Conservation (phyloP, 1,140 invertebrate genomes). For the Physella acuta region DNA sequence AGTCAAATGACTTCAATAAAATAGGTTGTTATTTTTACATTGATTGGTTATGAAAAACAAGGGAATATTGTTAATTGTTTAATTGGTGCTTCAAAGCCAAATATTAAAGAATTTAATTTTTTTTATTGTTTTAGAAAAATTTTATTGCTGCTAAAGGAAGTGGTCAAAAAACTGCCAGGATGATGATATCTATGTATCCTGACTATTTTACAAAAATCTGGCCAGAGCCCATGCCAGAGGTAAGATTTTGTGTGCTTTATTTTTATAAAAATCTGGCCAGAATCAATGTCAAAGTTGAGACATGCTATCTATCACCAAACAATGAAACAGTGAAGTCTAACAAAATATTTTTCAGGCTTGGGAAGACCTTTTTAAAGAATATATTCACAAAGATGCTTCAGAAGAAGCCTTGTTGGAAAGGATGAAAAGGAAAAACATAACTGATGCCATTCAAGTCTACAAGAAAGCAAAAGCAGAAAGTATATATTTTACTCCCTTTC, state of each 20-base stretch:
- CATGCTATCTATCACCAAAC: no score
- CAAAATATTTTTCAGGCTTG: no score
- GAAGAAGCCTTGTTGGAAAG: constrained; percentile 16
- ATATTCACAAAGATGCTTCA: neutral
- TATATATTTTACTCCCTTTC: neutral
- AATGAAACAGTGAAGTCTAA: no score
- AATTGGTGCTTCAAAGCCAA: no score
- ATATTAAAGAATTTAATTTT: no score
- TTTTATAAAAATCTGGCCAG: no score
- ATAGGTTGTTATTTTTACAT: no score
- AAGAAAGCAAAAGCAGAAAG: neutral
- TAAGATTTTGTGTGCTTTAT: neutral
- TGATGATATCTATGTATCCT: constrained; percentile 13
- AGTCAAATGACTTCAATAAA: no score
- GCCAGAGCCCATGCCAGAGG: constrained; percentile 13
- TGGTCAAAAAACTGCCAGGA: constrained; percentile 12
- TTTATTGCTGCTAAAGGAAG: constrained; percentile 6
- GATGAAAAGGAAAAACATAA: neutral
- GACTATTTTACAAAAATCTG: constrained; percentile 19
- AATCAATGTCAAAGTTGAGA: no score
- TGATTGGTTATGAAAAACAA: no score
- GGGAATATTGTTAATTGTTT: no score
- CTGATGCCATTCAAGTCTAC: constrained; percentile 6
- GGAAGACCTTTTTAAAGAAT: neutral
- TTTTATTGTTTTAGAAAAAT: constrained; percentile 7